Percentiles rank a stretch among this genome's conserved stretches.
phyloP scores from a whole-genome alignment of 2,888 invertebrate genomes.

The Odontocolon sp. region DNA sequence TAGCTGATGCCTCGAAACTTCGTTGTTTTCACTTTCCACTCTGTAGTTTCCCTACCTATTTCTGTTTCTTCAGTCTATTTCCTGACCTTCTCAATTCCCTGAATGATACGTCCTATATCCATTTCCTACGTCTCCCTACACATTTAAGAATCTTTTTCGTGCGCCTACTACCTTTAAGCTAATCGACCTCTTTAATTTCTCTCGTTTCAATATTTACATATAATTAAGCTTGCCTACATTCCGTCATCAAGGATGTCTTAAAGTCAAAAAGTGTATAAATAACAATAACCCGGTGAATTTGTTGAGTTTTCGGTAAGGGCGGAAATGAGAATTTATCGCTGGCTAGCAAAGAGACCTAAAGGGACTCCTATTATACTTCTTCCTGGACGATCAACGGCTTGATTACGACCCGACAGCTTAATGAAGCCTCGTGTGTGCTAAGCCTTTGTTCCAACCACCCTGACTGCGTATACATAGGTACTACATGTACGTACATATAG shows the following conservation, averaged over 20 bases:
- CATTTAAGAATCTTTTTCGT: neutral
- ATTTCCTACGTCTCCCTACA: neutral
- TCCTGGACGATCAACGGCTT: conserved; percentile 49
- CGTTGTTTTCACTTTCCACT: conserved; percentile 27
- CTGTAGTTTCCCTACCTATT: neutral
- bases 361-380: conserved; percentile 46
- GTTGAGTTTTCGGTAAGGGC: neutral
- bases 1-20: conserved; percentile 25
- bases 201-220: too few relatives aligned
- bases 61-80: neutral
- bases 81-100: neutral
- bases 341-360: neutral
- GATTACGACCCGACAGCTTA: conserved; percentile 57
- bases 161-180: too few relatives aligned
- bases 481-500: neutral
- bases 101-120: neutral
- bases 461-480: neutral
- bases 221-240: too few relatives aligned
- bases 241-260: too few relatives aligned
- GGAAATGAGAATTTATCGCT: conserved; percentile 4
- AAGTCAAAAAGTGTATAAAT: too few relatives aligned
- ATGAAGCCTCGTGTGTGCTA: conserved; percentile 58
- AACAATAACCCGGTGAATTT: neutral
- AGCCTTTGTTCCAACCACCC: conserved; percentile 16
- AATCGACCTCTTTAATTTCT: too few relatives aligned